Evolutionary conservation across 2,888 invertebrate species (phyloP), one percentile per base, ranked within the genome.

Genomic region (Xanthia togata): DNA sequence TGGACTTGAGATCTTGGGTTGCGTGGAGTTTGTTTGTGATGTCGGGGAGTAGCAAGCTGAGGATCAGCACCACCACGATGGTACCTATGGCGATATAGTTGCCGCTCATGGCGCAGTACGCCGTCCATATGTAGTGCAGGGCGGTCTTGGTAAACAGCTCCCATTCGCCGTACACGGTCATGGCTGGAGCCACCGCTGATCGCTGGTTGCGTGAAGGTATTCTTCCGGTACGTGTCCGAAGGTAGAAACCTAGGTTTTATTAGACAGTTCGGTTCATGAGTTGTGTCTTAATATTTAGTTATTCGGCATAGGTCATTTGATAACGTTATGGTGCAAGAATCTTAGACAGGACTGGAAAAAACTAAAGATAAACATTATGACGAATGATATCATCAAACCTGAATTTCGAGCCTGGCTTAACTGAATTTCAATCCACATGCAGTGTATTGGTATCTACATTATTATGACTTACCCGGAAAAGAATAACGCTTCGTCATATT

Each of bases 21-120:
- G 90, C 90, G 17, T 92, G 91, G 11, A 94, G 84, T 82, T 91
- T 93, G 57, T 93, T 91, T 1, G 93, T 91, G 63, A 95, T 89
- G 59, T 93, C 92, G 0, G 95, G 94, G 3, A 95, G 83, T 0
- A 95, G 76, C 50, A 94, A 91, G 62, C 91, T 93, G 4, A 95
- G 85, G 6, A 93, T 57, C 4, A 95, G 86, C 1, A 95, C 89
- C 4, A 93, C 65, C 5, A 93, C 62, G 0, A 95, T 81, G 0
- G 93, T 92, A 3, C 87, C 85, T 3, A 94, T 67, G 0, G 90
- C 87, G 26, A 93, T 67, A 68, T 92, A 93, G 80, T 91, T 92
- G 4, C 87, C 89, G 47, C 85, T 88, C 82, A 92, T 84, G 31
- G 82, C 78, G 8, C 85, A 79, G 79, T 89, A 92, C 0, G 79